Evolutionary conservation across 2,888 invertebrate genomes (phyloP).

Genomic region (Alsophila aescularia): DNA sequence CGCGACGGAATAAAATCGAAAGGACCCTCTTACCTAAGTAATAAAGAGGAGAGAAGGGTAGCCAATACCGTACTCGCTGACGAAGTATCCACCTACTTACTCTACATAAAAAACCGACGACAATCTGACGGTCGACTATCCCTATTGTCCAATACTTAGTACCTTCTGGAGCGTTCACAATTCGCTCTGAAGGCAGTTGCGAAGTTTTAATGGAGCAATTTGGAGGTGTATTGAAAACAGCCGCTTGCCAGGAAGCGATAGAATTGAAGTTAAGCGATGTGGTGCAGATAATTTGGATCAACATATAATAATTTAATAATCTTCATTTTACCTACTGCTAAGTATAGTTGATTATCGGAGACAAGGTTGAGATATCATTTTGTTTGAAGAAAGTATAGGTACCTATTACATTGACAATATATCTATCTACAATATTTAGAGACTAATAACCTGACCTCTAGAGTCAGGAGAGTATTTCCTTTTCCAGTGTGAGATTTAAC

Average conservation of each 20-base stretch:
- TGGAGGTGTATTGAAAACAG: conserved; percentile 70
- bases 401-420: too few species aligned
- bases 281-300: not conserved
- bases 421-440: too few species aligned
- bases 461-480: too few species aligned
- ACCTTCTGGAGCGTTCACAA: conserved; percentile 57
- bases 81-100: conserved; percentile 12
- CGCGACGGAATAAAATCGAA: conserved; percentile 12
- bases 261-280: conserved; percentile 31
- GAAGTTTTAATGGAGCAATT: conserved; percentile 76
- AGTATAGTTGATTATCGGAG: not conserved
- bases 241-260: conserved; percentile 45
- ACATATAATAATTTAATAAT: not conserved
- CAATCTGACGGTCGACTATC: conserved; percentile 35
- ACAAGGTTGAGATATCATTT: too few species aligned
- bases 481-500: too few species aligned
- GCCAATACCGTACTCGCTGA: conserved; percentile 22
- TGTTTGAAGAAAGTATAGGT: too few species aligned
- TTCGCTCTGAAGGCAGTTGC: conserved; percentile 59
- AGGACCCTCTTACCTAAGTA: conserved; percentile 20
- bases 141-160: conserved; percentile 54
- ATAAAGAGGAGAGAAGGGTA: conserved; percentile 25
- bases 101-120: conserved; percentile 17
- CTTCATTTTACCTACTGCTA: not conserved
- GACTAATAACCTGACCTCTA: too few species aligned